Conservation (phyloP, 2,113 vertebrate genomes). For the Solenodon paradoxus region DNA sequence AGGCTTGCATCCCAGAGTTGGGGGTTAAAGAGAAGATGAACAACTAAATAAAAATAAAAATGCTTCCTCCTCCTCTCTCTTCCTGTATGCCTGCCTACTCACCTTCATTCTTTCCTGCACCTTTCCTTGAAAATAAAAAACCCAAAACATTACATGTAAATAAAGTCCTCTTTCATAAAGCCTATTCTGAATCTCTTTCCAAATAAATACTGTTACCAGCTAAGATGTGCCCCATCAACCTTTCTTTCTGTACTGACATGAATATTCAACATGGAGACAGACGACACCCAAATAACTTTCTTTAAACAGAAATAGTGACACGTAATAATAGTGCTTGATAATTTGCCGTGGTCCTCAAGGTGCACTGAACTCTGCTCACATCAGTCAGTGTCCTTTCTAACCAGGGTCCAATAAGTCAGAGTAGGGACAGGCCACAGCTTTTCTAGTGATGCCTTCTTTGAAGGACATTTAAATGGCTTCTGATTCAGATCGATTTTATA, state of each 20-base stretch:
- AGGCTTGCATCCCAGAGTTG: no score
- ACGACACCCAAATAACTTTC: neutral
- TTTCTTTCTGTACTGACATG: neutral
- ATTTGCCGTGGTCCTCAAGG: neutral
- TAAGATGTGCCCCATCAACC: neutral
- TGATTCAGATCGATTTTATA: neutral
- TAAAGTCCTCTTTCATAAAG: neutral
- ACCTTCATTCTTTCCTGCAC: no score
- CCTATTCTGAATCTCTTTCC: neutral
- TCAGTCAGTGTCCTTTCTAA: neutral
- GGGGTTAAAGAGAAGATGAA: no score
- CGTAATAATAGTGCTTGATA: neutral
- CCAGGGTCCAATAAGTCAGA: neutral
- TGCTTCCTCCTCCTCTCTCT: no score
- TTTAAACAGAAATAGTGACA: neutral
- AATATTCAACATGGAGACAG: neutral
- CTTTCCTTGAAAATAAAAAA: no score
- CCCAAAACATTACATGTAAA: neutral
- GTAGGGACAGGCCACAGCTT: neutral
- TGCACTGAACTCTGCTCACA: neutral
- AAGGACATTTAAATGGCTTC: neutral
- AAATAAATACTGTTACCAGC: neutral
- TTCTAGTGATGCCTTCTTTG: neutral
- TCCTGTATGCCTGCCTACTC: no score
- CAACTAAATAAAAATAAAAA: no score